Evolutionary conservation across 1,140 invertebrate species (phyloP), one percentile per base, ranked within the genome.

Genomic region (Euwallacea fornicatus): DNA sequence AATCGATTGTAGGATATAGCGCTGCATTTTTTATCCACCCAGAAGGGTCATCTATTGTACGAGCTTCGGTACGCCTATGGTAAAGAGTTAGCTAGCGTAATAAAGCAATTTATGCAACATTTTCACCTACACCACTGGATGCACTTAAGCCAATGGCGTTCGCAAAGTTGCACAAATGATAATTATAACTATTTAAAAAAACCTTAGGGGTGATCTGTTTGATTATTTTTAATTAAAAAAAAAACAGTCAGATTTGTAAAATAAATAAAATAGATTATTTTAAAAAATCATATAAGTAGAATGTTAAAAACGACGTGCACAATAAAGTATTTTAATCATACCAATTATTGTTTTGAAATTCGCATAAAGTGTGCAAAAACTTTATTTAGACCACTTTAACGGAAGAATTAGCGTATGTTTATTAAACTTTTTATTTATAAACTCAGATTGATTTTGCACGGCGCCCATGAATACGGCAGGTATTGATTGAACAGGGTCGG

Each of bases 401-500:
- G 13, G 46, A 13, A 13, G 13, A 50, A 50, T 50, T 50, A 50
- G 9, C 13, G 46, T 11, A 50, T 11, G 13, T 50, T 50, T 50
- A 50, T 50, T 33, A 33, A 50, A 50, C 13, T 50, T 50, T 50
- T 50, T 50, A 10, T 50, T 50, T 11, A 50, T 50, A 50, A 50
- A 50, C 46, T 6, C 1, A 50, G 13, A 10, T 10, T 50, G 46
- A 21, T 33, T 33, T 33, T 33, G 21, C 21, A 33, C 55, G 42
- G 8, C 59, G 59, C 59, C 59, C 15, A 61, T 61, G 59, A 43
- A 13, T 42, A n/a, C 7, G 11, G n/a, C 59, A 61, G 59, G 41
- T 61, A 61, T 61, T 61, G 59, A 61, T 61, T 61, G 59, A 21
- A 15, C 59, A 61, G 59, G 42, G 59, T 61, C 21, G 59, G 59